A percentile compares a stretch with the other conserved stretches of the same genome.
Evolutionary conservation across 2,888 invertebrate species (phyloP).

Genomic region (Muschampia plurimacula): DNA sequence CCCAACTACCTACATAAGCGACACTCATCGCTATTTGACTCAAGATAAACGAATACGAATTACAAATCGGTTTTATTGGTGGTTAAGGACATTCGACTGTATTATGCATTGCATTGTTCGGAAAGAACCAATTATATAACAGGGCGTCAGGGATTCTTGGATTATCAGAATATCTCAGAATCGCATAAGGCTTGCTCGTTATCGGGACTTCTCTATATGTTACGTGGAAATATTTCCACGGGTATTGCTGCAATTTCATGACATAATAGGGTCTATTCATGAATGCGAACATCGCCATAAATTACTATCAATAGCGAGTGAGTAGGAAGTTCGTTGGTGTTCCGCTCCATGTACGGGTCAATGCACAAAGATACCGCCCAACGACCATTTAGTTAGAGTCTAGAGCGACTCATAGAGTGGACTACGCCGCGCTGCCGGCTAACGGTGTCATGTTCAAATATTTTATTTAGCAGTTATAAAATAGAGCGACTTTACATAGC

Average conservation of each 20-base stretch:
- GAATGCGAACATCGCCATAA: slow-evolving; percentile 39
- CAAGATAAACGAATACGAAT: slow-evolving; percentile 48
- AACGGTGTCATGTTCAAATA: slow-evolving; percentile 75
- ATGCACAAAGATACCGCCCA: slow-evolving; percentile 76
- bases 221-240: not conserved
- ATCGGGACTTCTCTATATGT: slow-evolving; percentile 1
- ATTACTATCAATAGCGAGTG: slow-evolving; percentile 56
- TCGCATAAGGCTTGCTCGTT: slow-evolving; percentile 11
- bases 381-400: slow-evolving; percentile 47
- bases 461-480: slow-evolving; percentile 57
- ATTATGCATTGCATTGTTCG: not conserved
- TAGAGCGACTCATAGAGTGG: slow-evolving; percentile 48
- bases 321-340: slow-evolving; percentile 66
- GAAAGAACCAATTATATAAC: slow-evolving; percentile 1
- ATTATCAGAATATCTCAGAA: not conserved
- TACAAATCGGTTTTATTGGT: slow-evolving; percentile 48
- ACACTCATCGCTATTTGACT: slow-evolving; percentile 63
- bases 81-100: slow-evolving; percentile 17
- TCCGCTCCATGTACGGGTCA: slow-evolving; percentile 75
- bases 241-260: slow-evolving; percentile 34
- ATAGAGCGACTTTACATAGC: not conserved
- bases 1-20: slow-evolving; percentile 65
- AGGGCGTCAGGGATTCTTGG: not conserved
- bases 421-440: slow-evolving; percentile 51
- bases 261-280: slow-evolving; percentile 38